Evolutionary conservation across 2,888 invertebrate genomes (phyloP).

Genomic region (Ferrisia virgata): DNA sequence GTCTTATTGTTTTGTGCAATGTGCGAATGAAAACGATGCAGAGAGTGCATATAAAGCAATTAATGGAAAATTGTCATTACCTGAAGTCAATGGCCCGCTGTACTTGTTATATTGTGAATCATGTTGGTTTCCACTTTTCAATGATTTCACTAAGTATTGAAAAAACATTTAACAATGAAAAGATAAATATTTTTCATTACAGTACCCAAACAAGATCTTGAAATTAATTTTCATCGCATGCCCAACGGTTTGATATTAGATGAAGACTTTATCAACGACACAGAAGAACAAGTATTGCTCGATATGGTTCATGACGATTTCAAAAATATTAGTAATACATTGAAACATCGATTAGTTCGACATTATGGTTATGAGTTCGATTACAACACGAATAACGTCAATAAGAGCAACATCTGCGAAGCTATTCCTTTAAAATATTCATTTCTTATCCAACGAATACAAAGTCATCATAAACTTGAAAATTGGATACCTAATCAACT

Average conservation of each 20-base stretch:
- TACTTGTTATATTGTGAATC: slow-evolving; percentile 45
- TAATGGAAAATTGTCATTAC: slow-evolving; percentile 58
- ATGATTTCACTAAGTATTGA: too few species aligned
- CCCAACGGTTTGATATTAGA: slow-evolving; percentile 41
- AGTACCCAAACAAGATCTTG: slow-evolving; percentile 35
- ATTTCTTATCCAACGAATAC: slow-evolving; percentile 63
- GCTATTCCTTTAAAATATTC: slow-evolving; percentile 70
- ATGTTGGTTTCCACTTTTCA: too few species aligned
- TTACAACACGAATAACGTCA: slow-evolving; percentile 82
- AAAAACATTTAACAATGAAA: too few species aligned
- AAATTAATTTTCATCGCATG: neutral
- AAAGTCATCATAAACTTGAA: slow-evolving; percentile 26
- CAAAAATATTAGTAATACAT: slow-evolving; percentile 29
- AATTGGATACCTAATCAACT: slow-evolving; percentile 68
- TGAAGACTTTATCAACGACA: slow-evolving; percentile 46
- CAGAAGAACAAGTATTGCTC: slow-evolving; percentile 45
- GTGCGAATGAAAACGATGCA: slow-evolving; percentile 58
- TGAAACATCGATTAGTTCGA: slow-evolving; percentile 81
- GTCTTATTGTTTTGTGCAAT: slow-evolving; percentile 75
- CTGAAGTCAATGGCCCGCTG: slow-evolving; percentile 26
- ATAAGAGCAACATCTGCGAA: slow-evolving; percentile 65
- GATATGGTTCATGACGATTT: slow-evolving; percentile 42
- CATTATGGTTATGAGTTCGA: slow-evolving; percentile 91
- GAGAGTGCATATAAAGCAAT: slow-evolving; percentile 58
- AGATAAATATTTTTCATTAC: neutral